These are phyloP conservation scores for Aphis craccivora DNA, from an alignment of 1,140 invertebrate species.

Conservation along the genomic window DNA sequence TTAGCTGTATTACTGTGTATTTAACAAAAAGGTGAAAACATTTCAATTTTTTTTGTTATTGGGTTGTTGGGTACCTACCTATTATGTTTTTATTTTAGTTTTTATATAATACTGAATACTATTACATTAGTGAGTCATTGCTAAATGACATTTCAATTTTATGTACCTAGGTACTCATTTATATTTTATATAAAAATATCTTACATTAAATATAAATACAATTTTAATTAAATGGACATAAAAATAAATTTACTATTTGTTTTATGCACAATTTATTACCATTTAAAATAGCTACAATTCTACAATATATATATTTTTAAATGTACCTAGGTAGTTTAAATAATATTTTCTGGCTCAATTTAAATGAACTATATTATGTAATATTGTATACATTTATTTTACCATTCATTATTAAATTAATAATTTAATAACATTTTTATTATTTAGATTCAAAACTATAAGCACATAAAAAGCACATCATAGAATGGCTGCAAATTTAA, in stretches of 20 bases:
- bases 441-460: neutral
- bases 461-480: neutral
- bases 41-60: no score
- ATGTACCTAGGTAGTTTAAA: neutral
- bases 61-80: no score
- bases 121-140: neutral
- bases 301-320: no score
- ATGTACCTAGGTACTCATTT: neutral
- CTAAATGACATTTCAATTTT: neutral
- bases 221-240: neutral
- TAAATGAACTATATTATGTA: neutral
- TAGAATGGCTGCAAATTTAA: slow-evolving; percentile 35
- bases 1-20: neutral
- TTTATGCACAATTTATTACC: neutral
- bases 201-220: neutral
- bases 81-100: neutral
- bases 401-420: neutral
- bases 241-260: neutral
- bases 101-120: neutral
- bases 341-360: neutral
- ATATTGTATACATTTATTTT: neutral
- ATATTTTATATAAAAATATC: no score
- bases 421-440: neutral
- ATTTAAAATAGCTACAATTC: neutral
- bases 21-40: neutral